Evolutionary conservation across 2,797 vertebrate genomes (phyloP), one percentile per base, ranked within the genome.

Genomic region (Petrocephalus schoutedeni): DNA sequence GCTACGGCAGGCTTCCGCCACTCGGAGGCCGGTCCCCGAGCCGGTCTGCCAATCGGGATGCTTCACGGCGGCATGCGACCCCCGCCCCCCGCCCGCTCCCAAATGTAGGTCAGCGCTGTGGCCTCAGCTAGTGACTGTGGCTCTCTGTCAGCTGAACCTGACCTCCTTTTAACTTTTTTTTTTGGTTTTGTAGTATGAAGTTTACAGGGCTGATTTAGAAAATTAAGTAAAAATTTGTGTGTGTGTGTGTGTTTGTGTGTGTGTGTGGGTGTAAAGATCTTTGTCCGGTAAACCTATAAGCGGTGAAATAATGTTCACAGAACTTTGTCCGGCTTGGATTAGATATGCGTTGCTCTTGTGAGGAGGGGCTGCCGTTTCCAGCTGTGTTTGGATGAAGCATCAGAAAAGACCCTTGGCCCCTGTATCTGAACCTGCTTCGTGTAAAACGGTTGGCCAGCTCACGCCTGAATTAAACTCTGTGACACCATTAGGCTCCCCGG

Each of bases 301-400:
- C 59, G 14, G 53, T 56, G 54, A 67, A 85, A 36, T 54, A 10
- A 80, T 88, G 49, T 71, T 88, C 32, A 32, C 67, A 61, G 64
- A 88, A 86, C 28, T 28, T 53, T 7, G 32, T 64, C 21, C 0
- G 23, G 56, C 64, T 77, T 21, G 56, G 74, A 83, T 59, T 87
- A 71, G 58, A 16, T 9, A 28, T 32, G 58, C 21, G 0, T n/a
- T 51, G 14, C 21, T 36, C 16, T 61, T 86, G 59, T 61, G 14
- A n/a, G 83, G 88, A 90, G 89, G 91, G 90, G 87, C 88, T 91
- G 91, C 90, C 92, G 89, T 91, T 89, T 91, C 88, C 89, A 92
- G 91, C 91, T 41, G 92, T 85, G 58, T 92, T 90, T 91, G 90
- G 58, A 61, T 56, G 87, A 41, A 45, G 91, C 86, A 91, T 87